Evolutionary conservation across 2,797 vertebrate species (phyloP).

Genomic region (Crocodylus rhombifer): DNA sequence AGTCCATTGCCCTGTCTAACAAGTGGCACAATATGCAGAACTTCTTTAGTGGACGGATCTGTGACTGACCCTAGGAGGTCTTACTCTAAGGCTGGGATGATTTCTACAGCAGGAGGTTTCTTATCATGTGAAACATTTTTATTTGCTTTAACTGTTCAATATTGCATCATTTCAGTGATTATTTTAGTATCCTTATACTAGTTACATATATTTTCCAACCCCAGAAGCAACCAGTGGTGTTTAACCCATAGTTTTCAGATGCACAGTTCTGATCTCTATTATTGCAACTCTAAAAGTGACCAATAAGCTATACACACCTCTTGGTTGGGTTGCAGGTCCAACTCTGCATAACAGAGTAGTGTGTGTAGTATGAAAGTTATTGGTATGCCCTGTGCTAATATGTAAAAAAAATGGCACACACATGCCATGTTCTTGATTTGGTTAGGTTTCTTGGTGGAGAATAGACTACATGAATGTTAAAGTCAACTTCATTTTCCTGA

Average conservation of each 20-base stretch:
- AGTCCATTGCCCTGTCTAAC: too few species aligned
- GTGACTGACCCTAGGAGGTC: too few species aligned
- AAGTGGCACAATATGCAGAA: too few species aligned
- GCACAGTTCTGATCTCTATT: background rate
- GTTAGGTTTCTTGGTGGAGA: background rate
- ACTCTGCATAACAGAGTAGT: too few species aligned
- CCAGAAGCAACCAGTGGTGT: background rate
- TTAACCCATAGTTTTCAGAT: background rate
- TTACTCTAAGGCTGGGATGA: background rate
- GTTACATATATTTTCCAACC: background rate
- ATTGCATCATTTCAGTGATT: background rate
- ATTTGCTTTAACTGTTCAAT: background rate
- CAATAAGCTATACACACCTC: too few species aligned
- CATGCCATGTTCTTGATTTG: background rate
- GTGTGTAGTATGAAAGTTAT: too few species aligned
- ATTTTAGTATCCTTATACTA: background rate
- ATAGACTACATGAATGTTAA: background rate
- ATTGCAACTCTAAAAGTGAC: background rate
- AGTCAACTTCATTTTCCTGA: background rate
- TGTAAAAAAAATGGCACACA: background rate
- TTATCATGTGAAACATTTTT: background rate
- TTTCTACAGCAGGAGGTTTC: background rate
- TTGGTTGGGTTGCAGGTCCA: too few species aligned
- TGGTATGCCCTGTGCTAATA: background rate
- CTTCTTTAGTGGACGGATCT: background rate